Base-by-base conservation (phyloP, 2,797 vertebrate genomes). In the Cossypha heuglini region DNA sequence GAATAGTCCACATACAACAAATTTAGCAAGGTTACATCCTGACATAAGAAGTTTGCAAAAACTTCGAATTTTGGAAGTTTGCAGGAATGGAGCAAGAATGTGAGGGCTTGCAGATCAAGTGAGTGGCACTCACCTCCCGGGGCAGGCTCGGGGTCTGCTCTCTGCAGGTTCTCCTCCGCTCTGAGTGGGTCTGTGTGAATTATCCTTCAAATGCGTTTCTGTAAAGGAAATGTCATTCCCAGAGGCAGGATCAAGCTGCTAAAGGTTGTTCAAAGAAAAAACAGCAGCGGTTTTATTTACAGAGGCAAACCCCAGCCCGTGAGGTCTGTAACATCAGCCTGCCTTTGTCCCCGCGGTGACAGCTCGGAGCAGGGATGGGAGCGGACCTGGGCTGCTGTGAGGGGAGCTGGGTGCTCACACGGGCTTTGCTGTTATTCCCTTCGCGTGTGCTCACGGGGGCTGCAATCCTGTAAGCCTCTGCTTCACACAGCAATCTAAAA, bases 171-270 rank as follows among this genome's bases (percentile, higher is more conserved):
- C 80, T 86, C 49, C 38, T 81, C 1, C 1, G 26, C 69, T 43
- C 63, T 48, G 64, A 46, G 49, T 75, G 33, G 13, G 10, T 73
- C 75, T 77, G 17, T 76, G 79, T 63, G 64, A 93, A 58, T 90
- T 92, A 86, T 49, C 52, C 22, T 86, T 88, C 79, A 63, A 55
- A 55, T 21, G 21, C 43, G 14, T 51, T 88, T 81, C 68, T 83
- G 61, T 49, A 79, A 86, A 52, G 68, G 69, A 86, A 90, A 51
- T 90, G 29, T 1, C 37, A 18, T 94, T 82, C 81, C 66, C 5
- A 5, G 55, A 73, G 71, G 75, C n/a, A 91, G 67, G 71, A 92
- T 85, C 54, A 82, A 76, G 45, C 74, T 85, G 67, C 67, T 79
- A 63, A 85, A 76, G 28, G 52, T 85, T 82, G 66, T 76, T 82